Percentiles rank a stretch among this genome's conserved stretches.
These are phyloP conservation scores for Tiliacea citrago DNA, from an alignment of 2,888 invertebrate species.

Conservation along the genomic window DNA sequence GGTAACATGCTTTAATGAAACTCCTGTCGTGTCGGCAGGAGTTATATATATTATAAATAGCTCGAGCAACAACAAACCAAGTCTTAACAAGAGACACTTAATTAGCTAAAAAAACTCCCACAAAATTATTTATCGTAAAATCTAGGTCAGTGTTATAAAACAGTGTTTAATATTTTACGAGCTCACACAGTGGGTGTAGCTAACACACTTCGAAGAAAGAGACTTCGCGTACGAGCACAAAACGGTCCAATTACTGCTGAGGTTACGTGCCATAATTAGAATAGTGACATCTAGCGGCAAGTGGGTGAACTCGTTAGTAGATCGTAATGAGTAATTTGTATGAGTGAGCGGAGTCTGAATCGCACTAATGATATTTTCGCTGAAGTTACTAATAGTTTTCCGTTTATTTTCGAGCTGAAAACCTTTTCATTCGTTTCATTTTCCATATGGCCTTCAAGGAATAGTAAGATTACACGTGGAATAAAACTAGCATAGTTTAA, in stretches of 20 bases:
- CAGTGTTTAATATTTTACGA: constrained; percentile 55
- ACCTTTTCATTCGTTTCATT: neutral
- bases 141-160: constrained; percentile 58
- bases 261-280: constrained; percentile 44
- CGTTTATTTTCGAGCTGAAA: neutral
- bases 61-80: neutral
- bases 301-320: constrained; percentile 38
- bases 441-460: neutral
- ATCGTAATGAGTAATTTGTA: constrained; percentile 13
- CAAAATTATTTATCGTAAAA: constrained; percentile 42
- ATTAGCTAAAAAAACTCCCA: constrained; percentile 21
- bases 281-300: constrained; percentile 49
- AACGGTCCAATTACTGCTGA: constrained; percentile 59
- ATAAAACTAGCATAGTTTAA: neutral
- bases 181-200: constrained; percentile 52
- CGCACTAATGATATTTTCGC: constrained; percentile 34
- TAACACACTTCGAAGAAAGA: constrained; percentile 56
- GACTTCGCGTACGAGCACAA: constrained; percentile 41
- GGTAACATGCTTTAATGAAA: neutral
- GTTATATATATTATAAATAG: neutral
- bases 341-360: constrained; percentile 26
- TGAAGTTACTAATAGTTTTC: constrained; percentile 19
- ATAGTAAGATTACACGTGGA: neutral
- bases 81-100: constrained; percentile 11
- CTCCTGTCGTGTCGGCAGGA: neutral